phyloP scores from a whole-genome alignment of 2,888 invertebrate genomes.

The Scrobipalpa atriplicella region DNA sequence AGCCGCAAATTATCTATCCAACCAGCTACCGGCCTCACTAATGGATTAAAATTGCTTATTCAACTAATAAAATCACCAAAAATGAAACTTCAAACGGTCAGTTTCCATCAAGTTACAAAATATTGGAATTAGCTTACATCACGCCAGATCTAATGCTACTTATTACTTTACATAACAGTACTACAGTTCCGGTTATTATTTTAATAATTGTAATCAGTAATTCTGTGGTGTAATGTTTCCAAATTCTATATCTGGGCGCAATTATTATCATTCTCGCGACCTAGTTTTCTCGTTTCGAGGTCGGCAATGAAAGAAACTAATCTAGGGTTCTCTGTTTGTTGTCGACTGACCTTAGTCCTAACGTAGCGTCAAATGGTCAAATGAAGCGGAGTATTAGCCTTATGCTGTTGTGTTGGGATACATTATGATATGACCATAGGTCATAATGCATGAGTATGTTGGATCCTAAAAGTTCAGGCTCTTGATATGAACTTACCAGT shows the following conservation, averaged over 20 bases:
- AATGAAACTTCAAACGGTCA: slow-evolving; percentile 20
- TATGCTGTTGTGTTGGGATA: too few species aligned
- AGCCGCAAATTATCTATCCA: slow-evolving; percentile 27
- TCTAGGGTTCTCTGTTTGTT: slow-evolving; percentile 21
- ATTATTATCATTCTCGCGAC: slow-evolving; percentile 19
- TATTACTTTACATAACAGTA: slow-evolving; percentile 37
- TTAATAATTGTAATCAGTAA: slow-evolving; percentile 46
- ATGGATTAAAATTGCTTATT: slow-evolving; percentile 24
- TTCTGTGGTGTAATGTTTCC: slow-evolving; percentile 39
- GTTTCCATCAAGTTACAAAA: slow-evolving; percentile 46
- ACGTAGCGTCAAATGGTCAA: slow-evolving; percentile 22
- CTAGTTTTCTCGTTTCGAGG: slow-evolving; percentile 25
- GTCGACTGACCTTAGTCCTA: neutral
- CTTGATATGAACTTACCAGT: neutral
- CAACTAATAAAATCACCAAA: slow-evolving; percentile 27
- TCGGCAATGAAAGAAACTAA: slow-evolving; percentile 21
- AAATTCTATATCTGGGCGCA: slow-evolving; percentile 29
- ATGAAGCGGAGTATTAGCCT: neutral
- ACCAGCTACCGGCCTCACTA: slow-evolving; percentile 20
- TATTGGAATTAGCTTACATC: slow-evolving; percentile 47
- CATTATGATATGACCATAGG: too few species aligned
- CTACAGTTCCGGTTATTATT: slow-evolving; percentile 49
- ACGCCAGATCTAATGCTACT: slow-evolving; percentile 39
- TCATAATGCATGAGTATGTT: too few species aligned
- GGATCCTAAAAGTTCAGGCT: too few species aligned